phyloP scores from a whole-genome alignment of 1,140 invertebrate genomes.

The Ylistrum balloti region DNA sequence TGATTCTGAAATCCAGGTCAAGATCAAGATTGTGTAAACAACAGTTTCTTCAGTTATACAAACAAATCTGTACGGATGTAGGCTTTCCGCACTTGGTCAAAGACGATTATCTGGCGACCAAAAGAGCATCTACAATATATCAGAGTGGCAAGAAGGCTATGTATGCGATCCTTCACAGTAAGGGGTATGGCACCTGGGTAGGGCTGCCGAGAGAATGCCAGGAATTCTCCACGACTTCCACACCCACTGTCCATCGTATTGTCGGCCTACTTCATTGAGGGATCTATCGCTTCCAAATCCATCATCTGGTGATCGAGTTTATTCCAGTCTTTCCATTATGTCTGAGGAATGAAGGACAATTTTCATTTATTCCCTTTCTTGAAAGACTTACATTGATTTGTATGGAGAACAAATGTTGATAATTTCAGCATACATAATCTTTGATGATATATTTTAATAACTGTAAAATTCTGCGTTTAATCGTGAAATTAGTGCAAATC shows the following conservation, averaged over 20 bases:
- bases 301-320: too few species aligned
- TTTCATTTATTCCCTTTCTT: too few species aligned
- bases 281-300: too few species aligned
- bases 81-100: background rate
- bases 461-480: too few species aligned
- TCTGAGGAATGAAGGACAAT: too few species aligned
- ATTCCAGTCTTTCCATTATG: too few species aligned
- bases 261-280: too few species aligned
- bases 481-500: too few species aligned
- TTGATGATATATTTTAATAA: too few species aligned
- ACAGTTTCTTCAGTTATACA: background rate
- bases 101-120: background rate
- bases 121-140: background rate
- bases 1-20: background rate
- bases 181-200: slow-evolving; percentile 43
- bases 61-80: background rate
- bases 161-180: background rate
- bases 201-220: background rate
- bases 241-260: background rate
- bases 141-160: background rate
- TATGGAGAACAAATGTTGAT: too few species aligned
- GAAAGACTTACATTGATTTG: too few species aligned
- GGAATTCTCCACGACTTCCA: background rate
- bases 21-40: slow-evolving; percentile 51
- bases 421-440: too few species aligned